A percentile compares a stretch with the other conserved stretches of the same genome.
Evolutionary conservation across 2,113 vertebrate species (phyloP).

Genomic region (Heterocephalus glaber): DNA sequence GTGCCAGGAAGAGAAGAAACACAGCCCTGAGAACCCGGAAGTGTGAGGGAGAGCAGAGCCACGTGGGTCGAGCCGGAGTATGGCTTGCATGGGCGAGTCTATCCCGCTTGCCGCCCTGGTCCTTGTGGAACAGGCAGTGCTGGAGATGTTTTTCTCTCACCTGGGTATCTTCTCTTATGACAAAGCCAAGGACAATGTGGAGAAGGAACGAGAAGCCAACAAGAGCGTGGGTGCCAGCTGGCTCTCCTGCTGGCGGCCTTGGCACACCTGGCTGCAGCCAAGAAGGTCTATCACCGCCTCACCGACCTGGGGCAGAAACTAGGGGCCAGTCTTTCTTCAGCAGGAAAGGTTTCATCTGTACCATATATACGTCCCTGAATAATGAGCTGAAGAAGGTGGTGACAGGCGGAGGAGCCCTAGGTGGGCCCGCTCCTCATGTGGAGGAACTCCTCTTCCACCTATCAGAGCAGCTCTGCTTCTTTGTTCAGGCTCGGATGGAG

Average conservation of each 20-base stretch:
- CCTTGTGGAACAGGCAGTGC: conserved; percentile 93
- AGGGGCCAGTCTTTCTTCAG: conserved; percentile 99
- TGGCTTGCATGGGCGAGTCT: conserved; percentile 84
- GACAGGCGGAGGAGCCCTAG: conserved; percentile 89
- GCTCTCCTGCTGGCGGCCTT: conserved; percentile 94
- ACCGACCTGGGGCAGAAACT: conserved; percentile 97
- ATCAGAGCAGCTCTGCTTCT: conserved; percentile 98
- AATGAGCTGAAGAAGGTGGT: conserved; percentile 96
- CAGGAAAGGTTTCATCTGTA: conserved; percentile 97
- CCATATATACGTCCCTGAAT: conserved; percentile 95
- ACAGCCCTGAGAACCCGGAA: conserved; percentile 69
- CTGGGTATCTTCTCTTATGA: conserved; percentile 97
- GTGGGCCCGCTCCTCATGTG: conserved; percentile 89
- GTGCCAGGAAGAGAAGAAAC: not conserved
- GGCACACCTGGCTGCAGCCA: conserved; percentile 95
- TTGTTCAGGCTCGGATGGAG: conserved; percentile 97
- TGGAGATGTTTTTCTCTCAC: conserved; percentile 98
- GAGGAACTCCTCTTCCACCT: conserved; percentile 98
- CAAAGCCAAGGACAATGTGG: conserved; percentile 98
- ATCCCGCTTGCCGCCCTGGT: conserved; percentile 90
- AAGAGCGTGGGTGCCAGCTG: conserved; percentile 91
- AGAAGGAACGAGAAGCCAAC: conserved; percentile 96
- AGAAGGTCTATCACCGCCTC: conserved; percentile 98
- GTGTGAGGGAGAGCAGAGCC: conserved; percentile 12
- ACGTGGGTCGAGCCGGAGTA: conserved; percentile 52